phyloP scores from a whole-genome alignment of 2,113 vertebrate genomes.

The Clarias batrachus region DNA sequence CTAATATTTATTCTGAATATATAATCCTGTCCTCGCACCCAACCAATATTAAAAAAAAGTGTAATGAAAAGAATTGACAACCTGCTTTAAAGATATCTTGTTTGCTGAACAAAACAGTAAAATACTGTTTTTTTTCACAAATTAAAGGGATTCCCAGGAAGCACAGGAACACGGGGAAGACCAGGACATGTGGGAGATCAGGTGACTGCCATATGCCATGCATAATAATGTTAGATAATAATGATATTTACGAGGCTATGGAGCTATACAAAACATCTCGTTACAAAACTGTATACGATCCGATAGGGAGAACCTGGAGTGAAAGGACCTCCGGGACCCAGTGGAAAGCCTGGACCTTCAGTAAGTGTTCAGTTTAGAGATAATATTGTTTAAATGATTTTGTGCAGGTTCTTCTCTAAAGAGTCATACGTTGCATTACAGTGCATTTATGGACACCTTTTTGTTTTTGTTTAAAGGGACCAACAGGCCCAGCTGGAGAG shows the following conservation, averaged over 20 bases:
- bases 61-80: no score
- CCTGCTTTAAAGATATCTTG: no score
- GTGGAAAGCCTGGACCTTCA: conserved; percentile 75
- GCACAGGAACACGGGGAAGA: conserved; percentile 73
- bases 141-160: conserved; percentile 77
- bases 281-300: neutral
- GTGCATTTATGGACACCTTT: neutral
- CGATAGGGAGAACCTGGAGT: conserved; percentile 77
- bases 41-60: no score
- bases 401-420: neutral
- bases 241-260: neutral
- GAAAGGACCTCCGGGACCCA: conserved; percentile 70
- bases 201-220: conserved; percentile 62
- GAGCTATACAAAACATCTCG: neutral
- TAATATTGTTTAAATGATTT: neutral
- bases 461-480: conserved; percentile 68
- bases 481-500: conserved; percentile 73
- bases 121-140: no score
- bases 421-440: neutral
- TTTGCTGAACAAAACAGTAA: no score
- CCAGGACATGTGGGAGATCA: conserved; percentile 73
- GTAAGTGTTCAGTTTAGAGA: conserved; percentile 62
- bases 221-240: neutral
- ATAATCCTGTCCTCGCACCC: no score
- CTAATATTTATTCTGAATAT: no score